Percentiles rank a stretch among this genome's conserved stretches.
phyloP scores from a whole-genome alignment of 1,140 invertebrate species.

The Pogonomyrmex californicus region DNA sequence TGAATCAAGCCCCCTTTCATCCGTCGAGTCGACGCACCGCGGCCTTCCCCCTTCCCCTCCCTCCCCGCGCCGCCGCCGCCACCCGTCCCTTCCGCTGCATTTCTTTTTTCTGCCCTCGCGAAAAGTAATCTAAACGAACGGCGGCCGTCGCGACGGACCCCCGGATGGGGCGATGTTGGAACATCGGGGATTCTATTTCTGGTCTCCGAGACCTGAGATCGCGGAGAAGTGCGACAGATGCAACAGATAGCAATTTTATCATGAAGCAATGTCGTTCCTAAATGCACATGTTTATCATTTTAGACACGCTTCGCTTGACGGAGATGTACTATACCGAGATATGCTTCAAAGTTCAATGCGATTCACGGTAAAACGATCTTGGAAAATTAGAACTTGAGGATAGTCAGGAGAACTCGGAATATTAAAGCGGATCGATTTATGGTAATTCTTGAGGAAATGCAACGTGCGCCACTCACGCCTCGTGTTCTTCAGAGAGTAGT shows the following conservation, averaged over 20 bases:
- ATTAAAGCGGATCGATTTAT: not conserved
- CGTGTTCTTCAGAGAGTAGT: not conserved
- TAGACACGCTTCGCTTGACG: not conserved
- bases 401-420: not conserved
- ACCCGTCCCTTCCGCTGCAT: conserved; percentile 30
- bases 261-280: not conserved
- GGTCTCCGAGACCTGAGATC: not conserved
- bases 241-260: conserved; percentile 1
- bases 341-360: not conserved
- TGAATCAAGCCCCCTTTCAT: conserved; percentile 79
- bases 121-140: conserved; percentile 19
- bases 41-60: not conserved
- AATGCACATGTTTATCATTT: not conserved
- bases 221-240: not conserved
- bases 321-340: not conserved
- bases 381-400: not conserved
- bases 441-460: conserved; percentile 19
- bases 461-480: not conserved
- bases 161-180: not conserved
- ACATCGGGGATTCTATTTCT: conserved; percentile 21
- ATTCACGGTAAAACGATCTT: not conserved
- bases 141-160: not conserved
- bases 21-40: conserved; percentile 70
- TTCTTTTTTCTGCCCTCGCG: conserved; percentile 39
- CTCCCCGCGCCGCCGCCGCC: not conserved